A percentile compares a stretch with the other conserved stretches of the same genome.
These are phyloP conservation scores for Pseudobourletiella spinata DNA, from an alignment of 1,140 invertebrate genomes.

Conservation along the genomic window DNA sequence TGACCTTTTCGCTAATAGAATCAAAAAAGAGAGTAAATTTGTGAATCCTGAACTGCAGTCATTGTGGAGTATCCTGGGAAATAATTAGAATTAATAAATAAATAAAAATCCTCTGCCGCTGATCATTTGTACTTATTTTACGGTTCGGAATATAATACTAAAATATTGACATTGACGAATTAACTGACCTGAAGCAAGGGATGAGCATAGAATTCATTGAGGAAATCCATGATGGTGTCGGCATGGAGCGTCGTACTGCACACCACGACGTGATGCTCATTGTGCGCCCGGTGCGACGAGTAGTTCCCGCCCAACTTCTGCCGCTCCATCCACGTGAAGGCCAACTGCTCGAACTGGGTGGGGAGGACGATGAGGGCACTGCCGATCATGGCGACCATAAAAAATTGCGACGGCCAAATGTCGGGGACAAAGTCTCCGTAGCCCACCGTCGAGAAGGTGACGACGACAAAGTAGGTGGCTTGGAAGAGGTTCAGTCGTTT, in stretches of 20 bases:
- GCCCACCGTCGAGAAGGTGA: conserved; percentile 93
- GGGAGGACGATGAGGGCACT: conserved; percentile 91
- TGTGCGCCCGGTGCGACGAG: conserved; percentile 87
- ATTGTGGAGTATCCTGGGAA: no score
- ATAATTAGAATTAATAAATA: no score
- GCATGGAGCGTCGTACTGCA: conserved; percentile 93
- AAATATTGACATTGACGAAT: no score
- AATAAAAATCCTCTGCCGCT: no score
- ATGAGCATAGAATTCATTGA: conserved; percentile 98
- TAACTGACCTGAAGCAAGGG: conserved; percentile 73
- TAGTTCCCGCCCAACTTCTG: conserved; percentile 89
- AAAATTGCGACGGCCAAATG: conserved; percentile 92
- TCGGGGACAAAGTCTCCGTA: conserved; percentile 71
- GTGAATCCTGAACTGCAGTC: no score
- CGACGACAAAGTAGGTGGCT: conserved; percentile 92
- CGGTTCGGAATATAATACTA: no score
- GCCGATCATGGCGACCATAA: conserved; percentile 61
- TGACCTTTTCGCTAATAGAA: no score
- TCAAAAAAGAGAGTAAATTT: no score
- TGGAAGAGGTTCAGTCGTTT: conserved; percentile 87
- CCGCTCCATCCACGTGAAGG: conserved; percentile 91
- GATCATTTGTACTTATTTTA: no score
- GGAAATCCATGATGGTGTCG: conserved; percentile 96
- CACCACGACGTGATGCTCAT: conserved; percentile 95
- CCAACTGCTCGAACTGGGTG: conserved; percentile 92